These are phyloP conservation scores for Oscheius sp. DNA, from an alignment of 2,888 invertebrate genomes.

Conservation along the genomic window DNA sequence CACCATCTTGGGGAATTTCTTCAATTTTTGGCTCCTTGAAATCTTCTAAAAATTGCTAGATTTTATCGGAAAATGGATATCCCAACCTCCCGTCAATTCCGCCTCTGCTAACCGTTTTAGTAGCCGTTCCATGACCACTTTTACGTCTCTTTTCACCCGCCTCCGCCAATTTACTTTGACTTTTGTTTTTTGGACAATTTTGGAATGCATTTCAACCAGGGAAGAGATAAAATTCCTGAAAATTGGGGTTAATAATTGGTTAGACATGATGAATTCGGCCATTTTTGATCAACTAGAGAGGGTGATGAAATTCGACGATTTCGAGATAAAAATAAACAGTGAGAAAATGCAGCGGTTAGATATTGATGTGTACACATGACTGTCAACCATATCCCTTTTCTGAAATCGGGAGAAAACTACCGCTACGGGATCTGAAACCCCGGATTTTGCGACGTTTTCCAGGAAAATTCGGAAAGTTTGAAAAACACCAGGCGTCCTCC, in stretches of 20 bases:
- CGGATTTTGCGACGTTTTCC: no score
- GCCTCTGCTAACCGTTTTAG: not conserved
- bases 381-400: no score
- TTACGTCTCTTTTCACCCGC: not conserved
- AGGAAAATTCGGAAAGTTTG: no score
- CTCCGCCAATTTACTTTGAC: not conserved
- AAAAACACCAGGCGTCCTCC: no score
- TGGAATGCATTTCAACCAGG: constrained; percentile 10
- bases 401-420: no score
- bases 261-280: not conserved
- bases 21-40: no score
- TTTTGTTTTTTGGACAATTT: not conserved
- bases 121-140: not conserved
- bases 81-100: not conserved
- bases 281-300: no score
- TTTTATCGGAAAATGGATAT: not conserved
- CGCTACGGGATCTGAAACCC: no score
- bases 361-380: no score
- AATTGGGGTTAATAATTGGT: not conserved
- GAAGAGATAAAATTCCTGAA: not conserved
- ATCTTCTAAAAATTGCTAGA: not conserved
- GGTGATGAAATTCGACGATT: no score
- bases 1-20: not conserved
- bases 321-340: no score
- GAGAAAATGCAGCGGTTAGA: no score